phyloP scores from a whole-genome alignment of 2,797 vertebrate genomes.

The Mallotus villosus region DNA sequence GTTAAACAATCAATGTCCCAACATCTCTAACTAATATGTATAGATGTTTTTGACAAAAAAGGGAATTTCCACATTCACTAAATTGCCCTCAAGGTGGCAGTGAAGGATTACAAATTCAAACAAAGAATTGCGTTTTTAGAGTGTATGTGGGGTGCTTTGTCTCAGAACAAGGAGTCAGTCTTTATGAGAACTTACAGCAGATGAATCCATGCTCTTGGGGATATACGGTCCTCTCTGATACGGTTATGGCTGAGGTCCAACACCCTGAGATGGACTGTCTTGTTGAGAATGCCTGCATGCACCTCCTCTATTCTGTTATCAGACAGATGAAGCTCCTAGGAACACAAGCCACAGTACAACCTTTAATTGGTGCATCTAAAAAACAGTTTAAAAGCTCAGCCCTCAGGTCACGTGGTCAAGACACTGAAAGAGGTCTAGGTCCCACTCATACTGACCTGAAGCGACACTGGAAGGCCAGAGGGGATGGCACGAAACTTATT shows the following conservation, averaged over 20 bases:
- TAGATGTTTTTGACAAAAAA: neutral
- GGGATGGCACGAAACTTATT: conserved; percentile 67
- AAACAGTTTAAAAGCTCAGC: neutral
- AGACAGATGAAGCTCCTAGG: conserved; percentile 70
- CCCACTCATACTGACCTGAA: conserved; percentile 60
- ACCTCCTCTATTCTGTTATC: conserved; percentile 68
- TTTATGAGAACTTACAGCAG: conserved; percentile 56
- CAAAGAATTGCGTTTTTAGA: neutral
- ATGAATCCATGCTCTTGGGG: conserved; percentile 64
- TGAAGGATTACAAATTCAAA: neutral
- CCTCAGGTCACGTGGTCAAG: neutral
- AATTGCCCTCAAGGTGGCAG: conserved; percentile 20
- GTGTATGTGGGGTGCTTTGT: neutral
- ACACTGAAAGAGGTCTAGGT: neutral
- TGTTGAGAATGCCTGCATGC: conserved; percentile 61
- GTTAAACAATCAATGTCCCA: no score
- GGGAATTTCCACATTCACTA: conserved; percentile 1
- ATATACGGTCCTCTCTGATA: conserved; percentile 67
- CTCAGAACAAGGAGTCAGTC: neutral
- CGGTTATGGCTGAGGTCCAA: conserved; percentile 69
- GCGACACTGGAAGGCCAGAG: conserved; percentile 62
- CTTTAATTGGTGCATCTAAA: neutral
- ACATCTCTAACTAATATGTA: neutral
- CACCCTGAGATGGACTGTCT: conserved; percentile 57
- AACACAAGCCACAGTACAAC: neutral